Evolutionary conservation across 2,888 invertebrate species (phyloP).

Genomic region (Holacanthella duospinosa): DNA sequence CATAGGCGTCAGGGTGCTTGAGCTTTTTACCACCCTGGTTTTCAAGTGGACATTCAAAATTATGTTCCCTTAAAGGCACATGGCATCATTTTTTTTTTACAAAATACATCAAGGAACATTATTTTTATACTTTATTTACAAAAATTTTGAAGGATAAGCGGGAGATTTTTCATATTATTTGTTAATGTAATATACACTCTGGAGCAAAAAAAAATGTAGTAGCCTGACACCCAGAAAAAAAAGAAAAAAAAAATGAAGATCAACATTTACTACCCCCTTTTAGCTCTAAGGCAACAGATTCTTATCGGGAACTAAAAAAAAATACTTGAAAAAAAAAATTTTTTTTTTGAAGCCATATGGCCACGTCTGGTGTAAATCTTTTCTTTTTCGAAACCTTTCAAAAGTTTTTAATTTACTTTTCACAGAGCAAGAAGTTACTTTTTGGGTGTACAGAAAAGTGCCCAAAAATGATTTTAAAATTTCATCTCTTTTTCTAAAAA

Average conservation of each 20-base stretch:
- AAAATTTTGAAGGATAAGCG: background rate
- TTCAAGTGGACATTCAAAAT: background rate
- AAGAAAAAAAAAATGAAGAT: background rate
- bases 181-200: background rate
- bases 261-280: background rate
- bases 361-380: conserved; percentile 2
- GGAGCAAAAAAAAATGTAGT: background rate
- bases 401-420: background rate
- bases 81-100: background rate
- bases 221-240: background rate
- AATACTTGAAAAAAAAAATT: too few species aligned
- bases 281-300: background rate
- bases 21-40: background rate
- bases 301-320: background rate
- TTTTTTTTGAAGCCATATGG: conserved; percentile 1
- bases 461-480: background rate
- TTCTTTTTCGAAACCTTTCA: background rate
- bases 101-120: background rate
- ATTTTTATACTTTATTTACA: background rate
- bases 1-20: background rate
- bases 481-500: too few species aligned
- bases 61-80: background rate
- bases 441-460: background rate
- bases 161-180: background rate
- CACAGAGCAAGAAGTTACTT: background rate